Evolutionary conservation across 1,140 invertebrate genomes (phyloP), one percentile per base, ranked within the genome.

Genomic region (Venustaconcha ellipsiformis): DNA sequence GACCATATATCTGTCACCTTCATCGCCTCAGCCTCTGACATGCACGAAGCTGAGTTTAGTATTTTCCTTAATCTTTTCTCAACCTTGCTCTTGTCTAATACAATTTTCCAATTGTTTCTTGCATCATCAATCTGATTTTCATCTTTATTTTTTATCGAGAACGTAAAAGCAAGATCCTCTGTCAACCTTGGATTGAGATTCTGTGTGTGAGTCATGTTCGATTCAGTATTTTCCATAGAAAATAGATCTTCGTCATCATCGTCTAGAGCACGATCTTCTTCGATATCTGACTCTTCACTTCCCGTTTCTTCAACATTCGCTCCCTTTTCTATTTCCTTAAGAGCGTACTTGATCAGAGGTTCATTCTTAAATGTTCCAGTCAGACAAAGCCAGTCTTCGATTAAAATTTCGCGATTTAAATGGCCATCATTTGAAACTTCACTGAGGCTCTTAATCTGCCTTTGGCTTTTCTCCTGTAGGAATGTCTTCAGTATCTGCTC

Each of bases 191-290:
- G 18, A 11, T 23, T 62, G 59, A n/a, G 23, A 62, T 62, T 14
- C 6, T 62, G 59, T 8, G 18, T 18, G 18, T 23, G 6, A n/a
- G 18, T 62, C 23, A 23, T 23, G 11, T 14, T 23, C 8, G 11
- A 88, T 48, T 2, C 37, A 14, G 20, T 67, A 17, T 23, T 57
- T 12, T 15, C n/a, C 56, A 23, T n/a, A 48, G 70, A 59, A 65
- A 65, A 67, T 4, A 75, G 30, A 30, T 79, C 57, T 56, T 74
- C 73, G 20, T 70, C 77, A 57, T 83, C 80, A 2, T 81, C 72
- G 15, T 80, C 78, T 14, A 79, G 64, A 17, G 74, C 79, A 17
- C 81, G 18, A 17, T 76, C 68, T 71, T 83, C 78, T 37, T 80
- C 78, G 15, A 57, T 57, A 15, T 67, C 72, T 13, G 60, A 20